Evolutionary conservation across 2,797 vertebrate genomes (phyloP), one percentile per base, ranked within the genome.

Genomic region (Tadarida brasiliensis): DNA sequence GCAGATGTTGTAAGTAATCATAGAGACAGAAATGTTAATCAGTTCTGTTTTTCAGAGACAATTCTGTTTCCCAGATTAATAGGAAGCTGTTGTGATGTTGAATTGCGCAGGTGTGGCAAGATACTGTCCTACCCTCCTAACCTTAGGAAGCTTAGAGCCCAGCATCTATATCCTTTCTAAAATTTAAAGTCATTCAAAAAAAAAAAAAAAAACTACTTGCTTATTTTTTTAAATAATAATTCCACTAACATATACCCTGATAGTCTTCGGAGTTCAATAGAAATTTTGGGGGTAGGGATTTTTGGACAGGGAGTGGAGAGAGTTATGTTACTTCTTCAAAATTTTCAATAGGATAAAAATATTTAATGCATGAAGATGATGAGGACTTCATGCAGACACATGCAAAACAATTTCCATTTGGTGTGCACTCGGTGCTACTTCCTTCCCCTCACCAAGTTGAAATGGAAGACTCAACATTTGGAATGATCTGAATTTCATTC

Each of bases 1-100:
- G 89, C 97, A 97, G 95, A 97, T 97, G 96, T 90, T 97, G 67
- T 76, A 93, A 94, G 94, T 87, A 96, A 97, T 97, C 97, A 97
- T 15, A 90, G 91, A 93, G 59, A 89, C 96, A 96, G 91, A 91
- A 97, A 97, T 97, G 97, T 95, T 96, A 96, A 97, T 97, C 96
- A 98, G 94, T 94, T 97, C 88, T 97, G 89, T 96, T 95, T 97
- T 96, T 71, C 57, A 59, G 76, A 92, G 83, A 96, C 92, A 95
- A 90, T 96, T 91, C 88, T 92, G 94, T 91, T 97, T 95, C 56
- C 65, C 74, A 44, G 88, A 96, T 96, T 93, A 97, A 96, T 92
- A 94, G 77, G 28, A 54, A 94, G 76, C 70, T 74, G 68, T 73
- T 90, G 5, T 26, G 44, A 71, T n/a, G 33, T 4, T 96, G 92